Percentiles rank a stretch among this genome's conserved stretches.
Conservation (phyloP, 2,888 invertebrate genomes). For the Drosophila quinaria region DNA sequence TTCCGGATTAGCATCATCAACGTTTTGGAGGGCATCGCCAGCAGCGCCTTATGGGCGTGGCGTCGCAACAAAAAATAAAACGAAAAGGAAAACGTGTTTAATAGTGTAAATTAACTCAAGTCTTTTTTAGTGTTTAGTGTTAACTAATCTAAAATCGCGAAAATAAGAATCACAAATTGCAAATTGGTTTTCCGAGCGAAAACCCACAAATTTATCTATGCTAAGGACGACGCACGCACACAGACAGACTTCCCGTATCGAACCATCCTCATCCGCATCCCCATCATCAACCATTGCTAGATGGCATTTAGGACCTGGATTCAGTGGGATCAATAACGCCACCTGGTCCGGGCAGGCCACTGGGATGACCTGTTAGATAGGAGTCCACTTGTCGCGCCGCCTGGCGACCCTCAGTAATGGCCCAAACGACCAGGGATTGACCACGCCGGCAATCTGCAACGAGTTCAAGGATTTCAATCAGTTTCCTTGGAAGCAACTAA, state of each 20-base stretch:
- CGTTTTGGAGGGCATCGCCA: slow-evolving; percentile 71
- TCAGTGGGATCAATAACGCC: slow-evolving; percentile 89
- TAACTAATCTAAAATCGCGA: slow-evolving; percentile 79
- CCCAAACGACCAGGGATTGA: slow-evolving; percentile 99
- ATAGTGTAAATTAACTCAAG: slow-evolving; percentile 73
- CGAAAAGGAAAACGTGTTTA: slow-evolving; percentile 62
- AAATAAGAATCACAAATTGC: slow-evolving; percentile 78
- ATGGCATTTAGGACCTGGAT: slow-evolving; percentile 66
- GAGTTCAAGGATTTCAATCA: background rate
- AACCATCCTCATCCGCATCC: slow-evolving; percentile 30
- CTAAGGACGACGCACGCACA: slow-evolving; percentile 70
- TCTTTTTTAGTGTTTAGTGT: slow-evolving; percentile 64
- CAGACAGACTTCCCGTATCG: slow-evolving; percentile 47
- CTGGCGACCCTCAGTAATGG: slow-evolving; percentile 98
- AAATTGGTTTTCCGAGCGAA: slow-evolving; percentile 49
- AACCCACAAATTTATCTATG: slow-evolving; percentile 56
- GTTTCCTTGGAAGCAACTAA: background rate
- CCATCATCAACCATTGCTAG: slow-evolving; percentile 8
- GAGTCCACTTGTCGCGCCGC: slow-evolving; percentile 97
- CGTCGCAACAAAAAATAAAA: slow-evolving; percentile 53
- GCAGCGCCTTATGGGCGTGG: slow-evolving; percentile 42
- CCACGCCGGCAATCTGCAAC: slow-evolving; percentile 97
- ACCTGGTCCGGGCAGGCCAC: slow-evolving; percentile 96
- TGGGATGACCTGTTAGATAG: slow-evolving; percentile 90
- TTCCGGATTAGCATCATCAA: slow-evolving; percentile 21